Base-by-base conservation (phyloP, 2,797 vertebrate species). In the Coendou prehensilis region DNA sequence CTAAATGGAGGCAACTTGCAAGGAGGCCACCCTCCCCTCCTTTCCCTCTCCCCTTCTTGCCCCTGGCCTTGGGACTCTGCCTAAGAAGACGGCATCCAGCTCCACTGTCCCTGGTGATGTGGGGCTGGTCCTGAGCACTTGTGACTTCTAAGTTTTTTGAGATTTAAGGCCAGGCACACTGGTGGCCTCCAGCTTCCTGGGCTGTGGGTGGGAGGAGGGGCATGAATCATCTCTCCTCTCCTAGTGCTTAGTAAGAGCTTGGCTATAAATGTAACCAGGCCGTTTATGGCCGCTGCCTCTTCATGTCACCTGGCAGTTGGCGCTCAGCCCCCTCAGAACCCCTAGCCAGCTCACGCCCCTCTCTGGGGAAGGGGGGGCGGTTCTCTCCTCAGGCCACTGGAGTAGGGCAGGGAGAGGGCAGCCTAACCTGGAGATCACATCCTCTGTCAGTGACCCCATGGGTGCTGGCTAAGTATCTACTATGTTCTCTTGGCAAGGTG, bases 231-330 rank as follows among this genome's bases (percentile, higher is more conserved):
- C 23, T 95, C 92, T 1, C 76, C 45, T 97, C 73, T 91, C 95
- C 93, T 67, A 82, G 96, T 78, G 4, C 93, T 96, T 97, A 92
- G 95, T 92, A 96, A 97, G 97, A 98, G 92, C 98, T 95, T 0
- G n/a, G 95, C 98, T 94, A 47, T 97, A 98, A 98, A 97, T 86
- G 97, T 97, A 97, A 94, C 98, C 64, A 33, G 47, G 93, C 88
- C 2, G 0, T 98, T 98, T 96, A 97, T 0, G 79, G 91, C 88
- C 73, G 81, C 83, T 20, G 56, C 97, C 94, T 96, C 94, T 54
- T 28, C 47, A 28, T 78, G 89, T 47, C 67, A 84, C 59, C 18
- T 54, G 2, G 4, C 5, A 0, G 8, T 9, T 67, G 47, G 59
- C 47, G 64, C 18, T 50, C 61, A 63, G 82, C 15, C 59, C 45